A percentile compares a stretch with the other conserved stretches of the same genome.
Conservation (phyloP, 2,797 vertebrate species). For the Pachyuromys duprasi region DNA sequence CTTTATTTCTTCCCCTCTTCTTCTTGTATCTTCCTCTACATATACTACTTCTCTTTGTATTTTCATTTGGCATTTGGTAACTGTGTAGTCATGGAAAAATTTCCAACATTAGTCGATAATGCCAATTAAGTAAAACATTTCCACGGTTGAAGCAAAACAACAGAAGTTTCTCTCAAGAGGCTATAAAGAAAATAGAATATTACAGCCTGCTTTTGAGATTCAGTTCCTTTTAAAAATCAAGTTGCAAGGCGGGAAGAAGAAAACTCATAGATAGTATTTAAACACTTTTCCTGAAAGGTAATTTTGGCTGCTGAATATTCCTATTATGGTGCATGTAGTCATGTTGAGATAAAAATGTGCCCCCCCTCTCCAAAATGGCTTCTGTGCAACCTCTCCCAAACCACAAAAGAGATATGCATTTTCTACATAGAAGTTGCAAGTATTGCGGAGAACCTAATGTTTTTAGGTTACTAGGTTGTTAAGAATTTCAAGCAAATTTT, state of each 20-base stretch:
- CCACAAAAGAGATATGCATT: background rate
- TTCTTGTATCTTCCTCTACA: background rate
- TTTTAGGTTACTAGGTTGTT: background rate
- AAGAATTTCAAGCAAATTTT: background rate
- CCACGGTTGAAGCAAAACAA: constrained; percentile 13
- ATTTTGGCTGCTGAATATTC: constrained; percentile 35
- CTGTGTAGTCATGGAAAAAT: background rate
- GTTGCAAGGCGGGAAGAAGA: constrained; percentile 17
- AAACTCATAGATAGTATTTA: background rate
- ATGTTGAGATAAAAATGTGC: background rate
- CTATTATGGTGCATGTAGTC: background rate
- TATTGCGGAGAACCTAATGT: background rate
- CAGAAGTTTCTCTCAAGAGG: constrained; percentile 13
- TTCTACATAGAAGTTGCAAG: background rate
- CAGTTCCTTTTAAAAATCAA: constrained; percentile 22
- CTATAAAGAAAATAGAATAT: background rate
- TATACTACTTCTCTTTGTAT: background rate
- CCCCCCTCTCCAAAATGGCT: background rate
- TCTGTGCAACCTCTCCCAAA: background rate
- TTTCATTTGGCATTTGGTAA: constrained; percentile 4
- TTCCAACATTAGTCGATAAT: background rate
- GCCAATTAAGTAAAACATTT: constrained; percentile 27
- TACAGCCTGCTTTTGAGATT: constrained; percentile 23
- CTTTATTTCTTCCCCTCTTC: background rate
- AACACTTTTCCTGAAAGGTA: background rate